A percentile compares a stretch with the other conserved stretches of the same genome.
phyloP scores from a whole-genome alignment of 2,797 vertebrate species.

The Adrianichthys oophorus region DNA sequence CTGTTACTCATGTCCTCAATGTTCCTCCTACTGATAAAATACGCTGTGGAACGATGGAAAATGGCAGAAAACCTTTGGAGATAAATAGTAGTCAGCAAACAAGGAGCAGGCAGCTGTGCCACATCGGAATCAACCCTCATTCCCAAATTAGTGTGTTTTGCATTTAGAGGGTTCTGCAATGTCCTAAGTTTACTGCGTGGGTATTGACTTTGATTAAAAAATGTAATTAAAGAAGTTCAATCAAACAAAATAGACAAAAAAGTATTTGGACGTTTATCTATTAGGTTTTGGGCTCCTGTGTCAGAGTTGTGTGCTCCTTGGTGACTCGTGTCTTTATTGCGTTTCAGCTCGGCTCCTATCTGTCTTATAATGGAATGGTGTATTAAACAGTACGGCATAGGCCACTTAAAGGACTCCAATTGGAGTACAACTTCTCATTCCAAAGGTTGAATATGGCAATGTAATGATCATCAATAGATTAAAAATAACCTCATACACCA shows the following conservation, averaged over 20 bases:
- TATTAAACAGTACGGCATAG: constrained; percentile 52
- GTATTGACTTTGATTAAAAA: too few relatives aligned
- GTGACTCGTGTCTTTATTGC: constrained; percentile 34
- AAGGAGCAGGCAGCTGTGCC: constrained; percentile 32
- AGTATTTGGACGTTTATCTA: too few relatives aligned
- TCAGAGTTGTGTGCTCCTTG: constrained; percentile 32
- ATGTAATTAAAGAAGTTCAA: too few relatives aligned
- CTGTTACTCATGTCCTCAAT: not conserved
- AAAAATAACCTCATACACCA: constrained; percentile 22
- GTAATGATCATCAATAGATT: constrained; percentile 23
- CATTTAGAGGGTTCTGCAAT: too few relatives aligned
- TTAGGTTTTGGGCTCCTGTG: not conserved
- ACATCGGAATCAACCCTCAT: not conserved
- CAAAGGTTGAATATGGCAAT: constrained; percentile 18
- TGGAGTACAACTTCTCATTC: constrained; percentile 23
- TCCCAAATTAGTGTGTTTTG: too few relatives aligned
- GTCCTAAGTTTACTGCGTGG: too few relatives aligned
- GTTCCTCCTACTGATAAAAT: constrained; percentile 25
- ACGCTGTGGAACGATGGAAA: constrained; percentile 28
- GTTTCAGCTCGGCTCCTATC: constrained; percentile 34
- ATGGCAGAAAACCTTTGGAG: constrained; percentile 24
- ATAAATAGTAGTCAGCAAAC: constrained; percentile 22
- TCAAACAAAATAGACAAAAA: too few relatives aligned
- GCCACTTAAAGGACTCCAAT: constrained; percentile 39
- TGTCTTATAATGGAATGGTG: constrained; percentile 34